Percentiles rank a stretch among this genome's conserved stretches.
Conservation (phyloP, 2,888 invertebrate genomes). For the Aromia moschata region DNA sequence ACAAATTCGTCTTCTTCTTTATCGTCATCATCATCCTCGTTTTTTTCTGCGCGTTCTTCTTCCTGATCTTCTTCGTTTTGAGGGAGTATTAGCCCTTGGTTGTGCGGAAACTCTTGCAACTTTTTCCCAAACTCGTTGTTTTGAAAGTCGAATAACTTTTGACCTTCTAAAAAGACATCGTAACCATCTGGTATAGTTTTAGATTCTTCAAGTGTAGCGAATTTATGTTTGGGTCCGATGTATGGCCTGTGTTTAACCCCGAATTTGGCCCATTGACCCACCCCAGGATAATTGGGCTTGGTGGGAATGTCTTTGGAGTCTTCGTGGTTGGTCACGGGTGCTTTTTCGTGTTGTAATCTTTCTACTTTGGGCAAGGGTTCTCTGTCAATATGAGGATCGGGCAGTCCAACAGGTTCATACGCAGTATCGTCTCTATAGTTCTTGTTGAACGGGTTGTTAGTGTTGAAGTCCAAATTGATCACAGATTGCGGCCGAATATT, state of each 20-base stretch:
- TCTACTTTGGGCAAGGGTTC: slow-evolving; percentile 35
- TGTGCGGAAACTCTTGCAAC: slow-evolving; percentile 36
- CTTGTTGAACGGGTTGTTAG: slow-evolving; percentile 33
- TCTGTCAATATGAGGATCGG: slow-evolving; percentile 35
- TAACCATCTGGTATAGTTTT: slow-evolving; percentile 65
- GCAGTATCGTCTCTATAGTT: slow-evolving; percentile 40
- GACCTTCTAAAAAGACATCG: slow-evolving; percentile 67
- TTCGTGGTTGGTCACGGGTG: slow-evolving; percentile 49
- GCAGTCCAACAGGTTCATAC: slow-evolving; percentile 41
- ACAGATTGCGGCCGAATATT: too few species aligned
- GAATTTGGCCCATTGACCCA: slow-evolving; percentile 58
- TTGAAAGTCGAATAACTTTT: slow-evolving; percentile 59
- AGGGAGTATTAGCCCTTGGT: slow-evolving; percentile 28
- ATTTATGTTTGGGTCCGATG: slow-evolving; percentile 36
- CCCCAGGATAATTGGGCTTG: slow-evolving; percentile 59
- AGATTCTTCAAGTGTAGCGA: slow-evolving; percentile 45
- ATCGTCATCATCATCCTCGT: slow-evolving; percentile 35
- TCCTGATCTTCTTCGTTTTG: slow-evolving; percentile 31
- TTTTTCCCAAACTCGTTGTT: slow-evolving; percentile 42
- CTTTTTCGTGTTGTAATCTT: slow-evolving; percentile 35
- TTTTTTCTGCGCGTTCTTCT: slow-evolving; percentile 40
- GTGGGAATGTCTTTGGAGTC: slow-evolving; percentile 53
- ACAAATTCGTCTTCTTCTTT: slow-evolving; percentile 64
- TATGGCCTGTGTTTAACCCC: slow-evolving; percentile 56
- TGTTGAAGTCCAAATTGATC: not conserved